phyloP scores from a whole-genome alignment of 2,888 invertebrate species.

The Cylloceria caligata region DNA sequence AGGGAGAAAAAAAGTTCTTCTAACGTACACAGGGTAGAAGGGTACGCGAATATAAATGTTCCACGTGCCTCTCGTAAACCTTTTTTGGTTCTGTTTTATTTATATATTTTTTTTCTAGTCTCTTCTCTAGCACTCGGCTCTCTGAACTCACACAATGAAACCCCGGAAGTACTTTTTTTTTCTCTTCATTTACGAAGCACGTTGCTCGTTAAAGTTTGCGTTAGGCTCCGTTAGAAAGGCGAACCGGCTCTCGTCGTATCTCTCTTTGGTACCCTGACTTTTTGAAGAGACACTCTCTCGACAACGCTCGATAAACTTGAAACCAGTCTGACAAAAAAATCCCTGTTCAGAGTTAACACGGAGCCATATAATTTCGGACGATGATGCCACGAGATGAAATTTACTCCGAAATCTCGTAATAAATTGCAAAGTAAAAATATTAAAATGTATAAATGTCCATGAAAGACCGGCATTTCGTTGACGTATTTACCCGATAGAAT shows the following conservation, averaged over 20 bases:
- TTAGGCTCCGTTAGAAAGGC: conserved; percentile 66
- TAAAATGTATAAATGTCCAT: too few relatives aligned
- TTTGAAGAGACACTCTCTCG: conserved; percentile 38
- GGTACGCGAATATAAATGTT: conserved; percentile 3
- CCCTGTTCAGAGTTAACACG: conserved; percentile 33
- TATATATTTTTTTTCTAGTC: background rate
- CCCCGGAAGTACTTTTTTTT: conserved; percentile 32
- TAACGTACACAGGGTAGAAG: conserved; percentile 16
- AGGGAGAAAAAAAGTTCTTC: conserved; percentile 10
- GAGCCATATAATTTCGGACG: conserved; percentile 26
- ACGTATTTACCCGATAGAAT: background rate
- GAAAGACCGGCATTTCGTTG: background rate
- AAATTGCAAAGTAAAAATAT: too few relatives aligned
- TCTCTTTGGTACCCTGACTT: conserved; percentile 19
- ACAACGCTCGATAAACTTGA: conserved; percentile 37
- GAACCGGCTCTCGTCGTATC: conserved; percentile 58
- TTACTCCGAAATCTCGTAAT: background rate
- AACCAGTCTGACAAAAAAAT: conserved; percentile 58
- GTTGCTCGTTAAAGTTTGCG: conserved; percentile 45
- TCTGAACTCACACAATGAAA: conserved; percentile 4
- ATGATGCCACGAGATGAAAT: conserved; percentile 1
- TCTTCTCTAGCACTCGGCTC: background rate
- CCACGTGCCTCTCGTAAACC: conserved; percentile 33
- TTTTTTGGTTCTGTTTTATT: background rate
- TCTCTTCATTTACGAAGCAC: conserved; percentile 33